Base-by-base conservation (phyloP, 2,113 vertebrate species). In the Corythornis madagascariensis region DNA sequence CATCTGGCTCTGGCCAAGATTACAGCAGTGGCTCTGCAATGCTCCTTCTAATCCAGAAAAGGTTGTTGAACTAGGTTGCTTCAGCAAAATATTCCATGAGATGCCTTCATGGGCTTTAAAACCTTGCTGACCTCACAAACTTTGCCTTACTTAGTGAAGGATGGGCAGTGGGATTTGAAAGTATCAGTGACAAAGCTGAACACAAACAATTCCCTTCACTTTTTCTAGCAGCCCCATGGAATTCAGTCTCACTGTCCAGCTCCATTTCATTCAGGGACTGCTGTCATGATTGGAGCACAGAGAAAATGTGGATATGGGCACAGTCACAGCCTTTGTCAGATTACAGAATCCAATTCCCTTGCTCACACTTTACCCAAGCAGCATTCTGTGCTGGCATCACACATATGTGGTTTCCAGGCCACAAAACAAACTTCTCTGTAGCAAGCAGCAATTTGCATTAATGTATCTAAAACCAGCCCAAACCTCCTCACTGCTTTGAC, bases 31-130 rank as follows among this genome's bases (percentile, higher is more conserved):
- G 75, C 79, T 88, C 90, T 90, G 55, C 55, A 57, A 20, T 33
- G 11, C 17, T 86, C 24, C n/a, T 22, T 42, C 28, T 52, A 78
- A 60, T 86, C 87, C 87, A 96, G 88, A 74, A 88, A 81, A 88
- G 8, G 20, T 64, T 93, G 72, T 79, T 91, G 35, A 91, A 93
- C 33, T 60, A 26, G 25, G 24, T 55, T 86, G 65, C 31, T 88
- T 67, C 65, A 81, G 69, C 56, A 56, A 26, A 67, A 92, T 60
- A 42, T 64, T 77, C 57, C 26, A 48, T 16, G n/a, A 26, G 81
- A 88, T 38, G 53, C 18, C 48, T 64, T 83, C 16, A 38, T 24
- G 53, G 48, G 11, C 48, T 86, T 88, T 86, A 48, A 72, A 94
- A 81, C 18, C 26, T 45, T 75, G 48, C 70, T 86, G 86, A 86